Conservation (phyloP, 2,797 vertebrate species). For the Pseudomugil gertrudae region DNA sequence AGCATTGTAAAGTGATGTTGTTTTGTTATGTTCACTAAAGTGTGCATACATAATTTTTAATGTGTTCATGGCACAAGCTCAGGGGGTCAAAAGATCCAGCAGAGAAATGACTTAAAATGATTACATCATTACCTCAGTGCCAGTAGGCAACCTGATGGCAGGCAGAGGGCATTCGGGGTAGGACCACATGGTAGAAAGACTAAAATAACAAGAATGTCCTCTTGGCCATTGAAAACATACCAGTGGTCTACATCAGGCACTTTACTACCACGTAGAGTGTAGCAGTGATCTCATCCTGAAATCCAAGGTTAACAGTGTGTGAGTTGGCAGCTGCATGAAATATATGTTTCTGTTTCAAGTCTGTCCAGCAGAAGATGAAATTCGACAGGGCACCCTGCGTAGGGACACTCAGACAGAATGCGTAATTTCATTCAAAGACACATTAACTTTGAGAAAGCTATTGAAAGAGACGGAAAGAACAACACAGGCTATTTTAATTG, state of each 20-base stretch:
- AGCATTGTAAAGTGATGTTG: slow-evolving; percentile 18
- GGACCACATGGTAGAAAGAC: slow-evolving; percentile 52
- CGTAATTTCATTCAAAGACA: slow-evolving; percentile 60
- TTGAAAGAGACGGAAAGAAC: slow-evolving; percentile 52
- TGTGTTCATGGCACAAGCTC: slow-evolving; percentile 37
- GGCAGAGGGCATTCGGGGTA: slow-evolving; percentile 51
- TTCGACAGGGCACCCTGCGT: slow-evolving; percentile 5
- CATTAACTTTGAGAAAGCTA: slow-evolving; percentile 69
- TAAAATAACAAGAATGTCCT: slow-evolving; percentile 62
- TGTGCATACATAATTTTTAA: slow-evolving; percentile 46
- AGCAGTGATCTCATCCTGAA: slow-evolving; percentile 28
- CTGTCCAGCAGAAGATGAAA: slow-evolving; percentile 45
- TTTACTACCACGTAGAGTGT: slow-evolving; percentile 6
- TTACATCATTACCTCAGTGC: slow-evolving; percentile 68
- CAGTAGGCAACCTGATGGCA: slow-evolving; percentile 52
- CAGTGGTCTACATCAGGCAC: slow-evolving; percentile 5
- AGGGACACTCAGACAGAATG: slow-evolving; percentile 44
- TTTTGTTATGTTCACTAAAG: slow-evolving; percentile 57
- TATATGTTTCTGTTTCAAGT: slow-evolving; percentile 46
- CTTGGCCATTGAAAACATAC: slow-evolving; percentile 12
- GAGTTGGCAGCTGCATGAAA: slow-evolving; percentile 35
- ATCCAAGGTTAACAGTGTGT: slow-evolving; percentile 60
- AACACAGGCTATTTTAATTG: slow-evolving; percentile 48
- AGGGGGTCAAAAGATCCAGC: slow-evolving; percentile 53
- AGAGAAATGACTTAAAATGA: slow-evolving; percentile 59